phyloP scores from a whole-genome alignment of 2,113 vertebrate species.

The Melanocharis versteri region DNA sequence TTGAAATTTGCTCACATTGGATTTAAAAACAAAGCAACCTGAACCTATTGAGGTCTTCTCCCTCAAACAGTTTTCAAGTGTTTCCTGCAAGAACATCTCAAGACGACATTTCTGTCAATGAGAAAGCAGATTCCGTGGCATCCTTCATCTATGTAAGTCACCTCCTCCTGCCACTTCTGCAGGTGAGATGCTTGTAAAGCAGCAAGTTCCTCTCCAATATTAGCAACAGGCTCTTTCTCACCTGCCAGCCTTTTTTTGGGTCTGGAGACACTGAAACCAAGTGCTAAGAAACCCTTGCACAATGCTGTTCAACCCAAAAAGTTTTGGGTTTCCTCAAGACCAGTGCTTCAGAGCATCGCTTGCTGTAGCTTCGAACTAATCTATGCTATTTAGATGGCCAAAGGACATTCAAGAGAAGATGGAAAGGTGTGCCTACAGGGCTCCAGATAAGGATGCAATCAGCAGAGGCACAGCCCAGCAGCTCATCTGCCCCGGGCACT shows the following conservation, averaged over 20 bases:
- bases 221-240: neutral
- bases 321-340: neutral
- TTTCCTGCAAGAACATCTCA: neutral
- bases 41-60: neutral
- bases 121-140: neutral
- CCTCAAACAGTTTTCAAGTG: neutral
- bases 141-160: neutral
- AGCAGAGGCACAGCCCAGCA: neutral
- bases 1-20: neutral
- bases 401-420: neutral
- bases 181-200: neutral
- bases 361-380: neutral
- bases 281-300: neutral
- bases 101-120: neutral
- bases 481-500: neutral
- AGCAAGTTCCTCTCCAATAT: neutral
- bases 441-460: neutral
- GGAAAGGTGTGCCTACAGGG: neutral
- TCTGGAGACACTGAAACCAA: neutral
- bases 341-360: neutral
- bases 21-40: neutral
- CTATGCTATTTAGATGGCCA: neutral
- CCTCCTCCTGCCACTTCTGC: neutral
- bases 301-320: neutral
- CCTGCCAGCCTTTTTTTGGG: neutral